These are phyloP conservation scores for Hafferia zeledoni DNA, from an alignment of 2,797 vertebrate species.

Conservation along the genomic window DNA sequence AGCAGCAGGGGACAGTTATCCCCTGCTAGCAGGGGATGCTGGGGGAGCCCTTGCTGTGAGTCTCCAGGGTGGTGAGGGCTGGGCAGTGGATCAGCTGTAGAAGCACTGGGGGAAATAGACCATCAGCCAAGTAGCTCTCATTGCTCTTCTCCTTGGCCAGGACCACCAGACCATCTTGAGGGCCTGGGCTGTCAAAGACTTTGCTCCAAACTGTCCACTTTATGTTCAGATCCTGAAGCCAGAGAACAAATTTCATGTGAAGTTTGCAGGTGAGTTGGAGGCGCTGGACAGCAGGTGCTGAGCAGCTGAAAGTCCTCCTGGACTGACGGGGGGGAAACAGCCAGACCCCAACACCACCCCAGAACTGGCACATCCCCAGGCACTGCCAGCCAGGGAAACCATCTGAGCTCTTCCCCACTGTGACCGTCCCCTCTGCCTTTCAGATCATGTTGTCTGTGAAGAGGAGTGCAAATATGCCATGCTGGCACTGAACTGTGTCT, in stretches of 20 bases:
- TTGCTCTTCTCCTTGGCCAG: slow-evolving; percentile 59
- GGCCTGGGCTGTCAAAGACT: slow-evolving; percentile 95
- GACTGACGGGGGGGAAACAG: not conserved
- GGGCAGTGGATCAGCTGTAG: not conserved
- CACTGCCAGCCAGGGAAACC: rapidly evolving
- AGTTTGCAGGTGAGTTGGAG: slow-evolving; percentile 86
- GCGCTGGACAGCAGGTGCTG: not conserved
- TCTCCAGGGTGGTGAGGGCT: rapidly evolving
- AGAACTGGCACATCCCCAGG: rapidly evolving
- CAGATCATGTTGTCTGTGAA: slow-evolving; percentile 94
- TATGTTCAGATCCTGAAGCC: slow-evolving; percentile 96
- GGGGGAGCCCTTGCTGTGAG: rapidly evolving
- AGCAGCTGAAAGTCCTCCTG: not conserved
- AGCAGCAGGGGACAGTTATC: not conserved
- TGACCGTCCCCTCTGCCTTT: not conserved
- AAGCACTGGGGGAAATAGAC: rapidly evolving
- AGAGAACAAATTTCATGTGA: slow-evolving; percentile 94
- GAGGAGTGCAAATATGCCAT: slow-evolving; percentile 94
- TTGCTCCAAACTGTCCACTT: slow-evolving; percentile 91
- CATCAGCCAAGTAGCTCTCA: not conserved
- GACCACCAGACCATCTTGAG: slow-evolving; percentile 95
- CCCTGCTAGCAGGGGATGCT: rapidly evolving
- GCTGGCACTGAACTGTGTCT: slow-evolving; percentile 92
- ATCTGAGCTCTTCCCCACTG: rapidly evolving
- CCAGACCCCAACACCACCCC: not conserved